These are phyloP conservation scores for Ryuthela nishihirai DNA, from an alignment of 2,888 invertebrate genomes.

Conservation along the genomic window DNA sequence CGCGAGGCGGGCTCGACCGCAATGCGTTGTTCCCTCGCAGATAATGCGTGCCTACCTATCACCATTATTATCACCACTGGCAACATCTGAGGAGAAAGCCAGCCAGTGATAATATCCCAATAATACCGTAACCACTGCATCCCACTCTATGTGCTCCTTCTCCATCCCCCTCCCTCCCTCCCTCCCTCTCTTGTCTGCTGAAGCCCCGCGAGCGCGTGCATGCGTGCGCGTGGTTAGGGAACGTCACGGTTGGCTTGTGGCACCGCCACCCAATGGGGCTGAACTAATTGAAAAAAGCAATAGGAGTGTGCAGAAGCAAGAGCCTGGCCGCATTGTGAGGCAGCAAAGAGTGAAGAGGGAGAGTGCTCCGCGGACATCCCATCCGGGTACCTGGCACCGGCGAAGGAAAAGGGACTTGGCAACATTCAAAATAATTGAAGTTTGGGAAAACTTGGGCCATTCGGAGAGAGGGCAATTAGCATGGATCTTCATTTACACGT, in stretches of 20 bases:
- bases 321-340: too few species aligned
- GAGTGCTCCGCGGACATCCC: conserved; percentile 2
- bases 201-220: too few species aligned
- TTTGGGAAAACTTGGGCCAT: conserved; percentile 37
- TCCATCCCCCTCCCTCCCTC: conserved; percentile 13
- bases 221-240: too few species aligned
- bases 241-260: too few species aligned
- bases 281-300: conserved; percentile 38
- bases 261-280: conserved; percentile 32
- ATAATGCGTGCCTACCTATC: conserved; percentile 37
- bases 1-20: too few species aligned
- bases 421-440: conserved; percentile 37
- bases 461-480: conserved; percentile 32
- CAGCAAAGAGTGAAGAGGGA: conserved; percentile 2
- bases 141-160: conserved; percentile 22
- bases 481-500: conserved; percentile 37
- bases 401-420: conserved; percentile 14
- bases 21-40: conserved; percentile 29
- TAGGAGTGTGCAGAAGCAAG: too few species aligned
- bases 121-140: too few species aligned
- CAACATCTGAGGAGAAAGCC: conserved; percentile 7
- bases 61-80: conserved; percentile 34
- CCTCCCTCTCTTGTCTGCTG: conserved; percentile 22
- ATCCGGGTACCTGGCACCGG: conserved; percentile 1
- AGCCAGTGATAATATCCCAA: conserved; percentile 23